phyloP scores from a whole-genome alignment of 2,888 invertebrate genomes.

The Dendrolimus houi region DNA sequence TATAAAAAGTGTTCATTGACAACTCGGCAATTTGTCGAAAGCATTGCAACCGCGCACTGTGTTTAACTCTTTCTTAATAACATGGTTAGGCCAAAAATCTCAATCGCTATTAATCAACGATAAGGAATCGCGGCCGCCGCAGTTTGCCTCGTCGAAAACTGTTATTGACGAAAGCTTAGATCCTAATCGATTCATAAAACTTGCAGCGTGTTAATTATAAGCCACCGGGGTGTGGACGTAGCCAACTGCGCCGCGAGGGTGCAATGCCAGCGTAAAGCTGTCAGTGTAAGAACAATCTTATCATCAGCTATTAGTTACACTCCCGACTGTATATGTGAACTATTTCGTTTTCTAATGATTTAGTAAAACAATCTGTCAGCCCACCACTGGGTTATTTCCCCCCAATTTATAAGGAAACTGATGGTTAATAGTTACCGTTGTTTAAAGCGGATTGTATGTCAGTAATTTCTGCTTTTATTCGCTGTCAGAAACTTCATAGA shows the following conservation, averaged over 20 bases:
- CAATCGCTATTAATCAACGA: conserved; percentile 72
- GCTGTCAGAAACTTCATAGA: too few relatives aligned
- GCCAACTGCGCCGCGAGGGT: conserved; percentile 40
- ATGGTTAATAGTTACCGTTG: too few relatives aligned
- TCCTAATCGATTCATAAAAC: conserved; percentile 75
- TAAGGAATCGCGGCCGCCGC: conserved; percentile 47
- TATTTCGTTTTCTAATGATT: conserved; percentile 54
- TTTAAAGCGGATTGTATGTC: too few relatives aligned
- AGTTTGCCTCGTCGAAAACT: conserved; percentile 60
- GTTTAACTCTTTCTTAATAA: conserved; percentile 62
- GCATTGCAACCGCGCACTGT: conserved; percentile 37
- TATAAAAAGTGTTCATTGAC: neutral
- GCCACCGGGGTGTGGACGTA: conserved; percentile 63
- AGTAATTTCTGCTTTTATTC: too few relatives aligned
- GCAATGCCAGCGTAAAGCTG: conserved; percentile 36
- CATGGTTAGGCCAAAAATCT: conserved; percentile 64
- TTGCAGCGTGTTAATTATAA: conserved; percentile 75
- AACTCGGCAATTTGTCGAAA: conserved; percentile 53
- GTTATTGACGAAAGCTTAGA: conserved; percentile 76
- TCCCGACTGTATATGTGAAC: conserved; percentile 52
- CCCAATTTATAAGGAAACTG: too few relatives aligned
- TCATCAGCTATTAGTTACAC: conserved; percentile 54
- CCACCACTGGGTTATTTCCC: too few relatives aligned
- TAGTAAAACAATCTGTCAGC: too few relatives aligned
- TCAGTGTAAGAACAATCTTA: conserved; percentile 56